Conservation (phyloP, 2,113 vertebrate species). For the Cygnus atratus region DNA sequence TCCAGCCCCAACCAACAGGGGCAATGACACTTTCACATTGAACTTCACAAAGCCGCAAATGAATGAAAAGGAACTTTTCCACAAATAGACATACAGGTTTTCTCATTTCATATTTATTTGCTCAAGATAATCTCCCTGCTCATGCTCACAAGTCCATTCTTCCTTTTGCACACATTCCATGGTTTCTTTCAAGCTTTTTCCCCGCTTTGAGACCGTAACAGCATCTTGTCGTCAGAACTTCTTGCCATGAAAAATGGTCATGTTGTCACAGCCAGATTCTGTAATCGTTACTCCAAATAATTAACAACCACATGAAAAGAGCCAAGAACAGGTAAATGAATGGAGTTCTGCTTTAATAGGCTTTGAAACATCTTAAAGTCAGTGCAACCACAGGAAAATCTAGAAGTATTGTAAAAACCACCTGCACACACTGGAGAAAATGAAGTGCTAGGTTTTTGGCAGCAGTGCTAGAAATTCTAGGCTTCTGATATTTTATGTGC, state of each 20-base stretch:
- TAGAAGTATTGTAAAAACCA: constrained; percentile 24
- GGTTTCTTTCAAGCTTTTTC: background rate
- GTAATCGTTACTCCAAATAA: background rate
- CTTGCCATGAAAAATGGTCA: background rate
- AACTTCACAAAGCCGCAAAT: constrained; percentile 19
- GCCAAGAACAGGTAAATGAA: constrained; percentile 7
- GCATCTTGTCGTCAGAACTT: background rate
- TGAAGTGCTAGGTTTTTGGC: background rate
- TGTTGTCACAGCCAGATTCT: background rate
- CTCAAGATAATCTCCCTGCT: background rate
- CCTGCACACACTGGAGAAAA: background rate
- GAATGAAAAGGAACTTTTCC: background rate
- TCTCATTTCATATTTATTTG: constrained; percentile 20
- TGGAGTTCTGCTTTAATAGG: constrained; percentile 38
- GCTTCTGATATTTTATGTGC: background rate
- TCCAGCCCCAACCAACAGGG: constrained; percentile 6
- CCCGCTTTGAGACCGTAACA: background rate
- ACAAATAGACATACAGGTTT: background rate
- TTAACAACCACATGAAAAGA: background rate
- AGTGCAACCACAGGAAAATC: constrained; percentile 54
- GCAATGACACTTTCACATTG: background rate
- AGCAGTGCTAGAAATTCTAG: constrained; percentile 3
- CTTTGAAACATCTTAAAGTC: constrained; percentile 32
- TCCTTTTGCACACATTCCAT: background rate
- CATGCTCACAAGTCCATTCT: background rate